A percentile compares a stretch with the other conserved stretches of the same genome.
phyloP scores from a whole-genome alignment of 2,888 invertebrate species.

The Tetramorium bicarinatum region DNA sequence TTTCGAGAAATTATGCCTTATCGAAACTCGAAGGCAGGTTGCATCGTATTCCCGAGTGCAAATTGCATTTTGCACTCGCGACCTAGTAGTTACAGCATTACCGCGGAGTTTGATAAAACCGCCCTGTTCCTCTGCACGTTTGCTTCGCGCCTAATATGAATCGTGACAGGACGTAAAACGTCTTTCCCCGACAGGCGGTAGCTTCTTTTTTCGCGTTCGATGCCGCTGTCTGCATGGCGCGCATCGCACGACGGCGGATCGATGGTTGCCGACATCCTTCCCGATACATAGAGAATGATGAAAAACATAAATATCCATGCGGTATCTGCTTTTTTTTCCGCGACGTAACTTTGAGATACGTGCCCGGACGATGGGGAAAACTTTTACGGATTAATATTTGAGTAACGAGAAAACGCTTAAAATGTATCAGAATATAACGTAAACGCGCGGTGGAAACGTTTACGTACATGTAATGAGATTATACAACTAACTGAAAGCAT shows the following conservation, averaged over 20 bases:
- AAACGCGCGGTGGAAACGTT: neutral
- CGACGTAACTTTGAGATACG: slow-evolving; percentile 1
- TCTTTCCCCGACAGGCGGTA: neutral
- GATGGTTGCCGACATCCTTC: slow-evolving; percentile 63
- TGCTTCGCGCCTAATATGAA: neutral
- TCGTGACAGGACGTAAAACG: neutral
- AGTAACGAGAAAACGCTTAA: slow-evolving; percentile 20
- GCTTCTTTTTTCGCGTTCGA: slow-evolving; percentile 41
- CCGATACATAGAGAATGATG: slow-evolving; percentile 63
- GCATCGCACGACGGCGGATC: slow-evolving; percentile 54
- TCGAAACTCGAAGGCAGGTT: slow-evolving; percentile 35
- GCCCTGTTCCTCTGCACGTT: neutral
- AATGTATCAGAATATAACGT: neutral
- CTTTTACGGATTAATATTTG: slow-evolving; percentile 34
- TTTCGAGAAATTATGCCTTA: slow-evolving; percentile 43
- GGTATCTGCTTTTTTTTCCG: neutral
- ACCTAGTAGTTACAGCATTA: neutral
- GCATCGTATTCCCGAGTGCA: neutral
- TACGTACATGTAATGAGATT: slow-evolving; percentile 1
- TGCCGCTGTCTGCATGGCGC: slow-evolving; percentile 4
- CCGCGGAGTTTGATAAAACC: slow-evolving; percentile 17
- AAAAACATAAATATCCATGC: slow-evolving; percentile 35
- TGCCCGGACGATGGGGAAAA: neutral
- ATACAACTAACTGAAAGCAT: slow-evolving; percentile 1
- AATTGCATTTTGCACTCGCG: slow-evolving; percentile 23